Evolutionary conservation across 2,113 vertebrate species (phyloP), one percentile per base, ranked within the genome.

Genomic region (Reinhardtius hippoglossoides): DNA sequence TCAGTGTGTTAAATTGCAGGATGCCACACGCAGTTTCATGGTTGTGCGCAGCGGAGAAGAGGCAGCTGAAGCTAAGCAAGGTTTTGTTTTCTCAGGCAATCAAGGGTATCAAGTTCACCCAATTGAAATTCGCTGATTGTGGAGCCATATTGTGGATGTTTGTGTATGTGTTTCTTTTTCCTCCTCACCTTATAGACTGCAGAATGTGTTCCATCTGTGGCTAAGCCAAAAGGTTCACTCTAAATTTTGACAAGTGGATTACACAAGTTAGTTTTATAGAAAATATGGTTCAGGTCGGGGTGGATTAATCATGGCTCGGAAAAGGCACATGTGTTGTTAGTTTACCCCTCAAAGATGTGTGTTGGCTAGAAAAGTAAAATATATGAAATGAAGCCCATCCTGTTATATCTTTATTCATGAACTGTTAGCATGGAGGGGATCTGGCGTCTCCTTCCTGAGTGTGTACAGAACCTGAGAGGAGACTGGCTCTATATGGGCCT

Each of bases 21-120:
- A 88, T 89, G 92, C 88, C 90, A 91, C 90, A 87, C 79, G 31
- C 58, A 10, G 85, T 91, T 92, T 89, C 88, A 91, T 88, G 92
- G 78, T 90, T 81, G 82, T 67, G 86, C 27, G 74, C 82, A 70
- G 88, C 76, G 35, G 80, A 82, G 86, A 73, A 79, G 87, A 82
- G 78, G 74, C 85, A 69, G 81, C 86, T 80, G 71, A 88, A 81
- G 86, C 72, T 50, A 31, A 67, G 78, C 50, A 24, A 73, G 73
- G 63, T 75, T 42, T 42, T 83, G 86, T 89, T 88, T 88, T 90
- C 83, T 82, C 72, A 84, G 64, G 77, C 72, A 74, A 70, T 75
- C 62, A 70, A 78, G 85, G 81, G 69, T 87, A 78, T 89, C 85
- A 59, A 67, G 85, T 89, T 91, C 78, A 68, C 72, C 26, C 82